These are phyloP conservation scores for Thecophora atra DNA, from an alignment of 2,888 invertebrate genomes.

Conservation along the genomic window DNA sequence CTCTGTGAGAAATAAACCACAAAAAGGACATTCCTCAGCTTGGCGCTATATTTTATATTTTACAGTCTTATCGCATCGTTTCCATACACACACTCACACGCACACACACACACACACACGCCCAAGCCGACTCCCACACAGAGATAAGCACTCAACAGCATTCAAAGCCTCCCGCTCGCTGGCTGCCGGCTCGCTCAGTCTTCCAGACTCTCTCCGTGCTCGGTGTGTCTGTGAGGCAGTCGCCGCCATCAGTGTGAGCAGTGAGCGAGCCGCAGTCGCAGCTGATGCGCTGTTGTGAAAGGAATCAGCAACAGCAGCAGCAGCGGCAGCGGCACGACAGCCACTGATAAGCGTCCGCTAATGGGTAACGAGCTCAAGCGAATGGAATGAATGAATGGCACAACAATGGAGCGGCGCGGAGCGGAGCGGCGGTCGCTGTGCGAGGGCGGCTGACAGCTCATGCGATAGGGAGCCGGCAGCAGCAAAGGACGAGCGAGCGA, in stretches of 20 bases:
- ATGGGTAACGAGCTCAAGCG: slow-evolving; percentile 58
- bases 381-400: slow-evolving; percentile 58
- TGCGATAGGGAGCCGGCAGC: slow-evolving; percentile 15
- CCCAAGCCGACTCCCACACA: slow-evolving; percentile 22
- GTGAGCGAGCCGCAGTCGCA: slow-evolving; percentile 33
- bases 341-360: slow-evolving; percentile 61
- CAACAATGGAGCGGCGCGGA: slow-evolving; percentile 27
- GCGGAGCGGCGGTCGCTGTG: slow-evolving; percentile 9
- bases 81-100: slow-evolving; percentile 24
- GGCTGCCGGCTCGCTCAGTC: not conserved
- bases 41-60: slow-evolving; percentile 64
- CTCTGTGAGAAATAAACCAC: slow-evolving; percentile 43
- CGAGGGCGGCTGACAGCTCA: slow-evolving; percentile 26
- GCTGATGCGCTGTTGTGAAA: slow-evolving; percentile 40
- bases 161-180: not conserved
- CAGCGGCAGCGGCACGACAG: slow-evolving; percentile 55
- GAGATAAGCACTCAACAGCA: slow-evolving; percentile 47
- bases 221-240: slow-evolving; percentile 14
- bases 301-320: slow-evolving; percentile 46
- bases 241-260: slow-evolving; percentile 14
- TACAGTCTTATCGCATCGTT: slow-evolving; percentile 64
- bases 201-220: not conserved
- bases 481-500: slow-evolving; percentile 33
- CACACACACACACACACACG: slow-evolving; percentile 16
- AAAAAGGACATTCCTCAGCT: slow-evolving; percentile 65